These are phyloP conservation scores for Operophtera brumata DNA, from an alignment of 2,888 invertebrate species.

Conservation along the genomic window DNA sequence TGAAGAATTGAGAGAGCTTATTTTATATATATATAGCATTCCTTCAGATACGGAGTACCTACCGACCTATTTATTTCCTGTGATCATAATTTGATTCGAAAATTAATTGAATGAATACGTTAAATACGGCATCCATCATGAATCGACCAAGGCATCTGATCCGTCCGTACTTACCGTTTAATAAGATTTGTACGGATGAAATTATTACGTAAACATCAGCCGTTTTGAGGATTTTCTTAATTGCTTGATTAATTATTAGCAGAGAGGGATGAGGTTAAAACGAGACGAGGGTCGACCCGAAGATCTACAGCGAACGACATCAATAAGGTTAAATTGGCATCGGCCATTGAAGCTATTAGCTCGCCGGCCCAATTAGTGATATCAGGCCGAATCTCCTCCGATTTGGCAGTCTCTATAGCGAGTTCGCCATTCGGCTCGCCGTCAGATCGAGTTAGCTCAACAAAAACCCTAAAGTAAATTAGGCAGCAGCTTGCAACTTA, in stretches of 20 bases:
- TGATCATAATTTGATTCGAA: background rate
- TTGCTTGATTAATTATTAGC: conserved; percentile 79
- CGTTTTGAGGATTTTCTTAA: conserved; percentile 59
- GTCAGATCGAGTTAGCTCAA: conserved; percentile 34
- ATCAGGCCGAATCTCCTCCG: conserved; percentile 48
- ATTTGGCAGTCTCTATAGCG: conserved; percentile 11
- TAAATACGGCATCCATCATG: background rate
- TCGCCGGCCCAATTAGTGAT: conserved; percentile 64
- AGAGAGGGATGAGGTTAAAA: conserved; percentile 69
- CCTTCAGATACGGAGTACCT: too few species aligned
- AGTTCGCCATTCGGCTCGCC: conserved; percentile 2
- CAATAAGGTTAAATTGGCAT: conserved; percentile 76
- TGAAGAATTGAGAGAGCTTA: too few species aligned
- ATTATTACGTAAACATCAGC: conserved; percentile 57
- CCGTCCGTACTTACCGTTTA: conserved; percentile 16
- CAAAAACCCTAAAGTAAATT: background rate
- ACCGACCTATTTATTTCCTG: background rate
- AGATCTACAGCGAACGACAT: conserved; percentile 69
- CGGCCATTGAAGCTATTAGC: conserved; percentile 71
- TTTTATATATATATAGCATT: too few species aligned
- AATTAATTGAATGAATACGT: background rate
- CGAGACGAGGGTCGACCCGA: conserved; percentile 70
- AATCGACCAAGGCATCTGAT: conserved; percentile 9
- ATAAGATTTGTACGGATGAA: conserved; percentile 34
- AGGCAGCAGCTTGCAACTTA: background rate